A percentile compares a stretch with the other conserved stretches of the same genome.
These are phyloP conservation scores for Odocoileus virginianus DNA, from an alignment of 2,113 vertebrate species.

Conservation along the genomic window DNA sequence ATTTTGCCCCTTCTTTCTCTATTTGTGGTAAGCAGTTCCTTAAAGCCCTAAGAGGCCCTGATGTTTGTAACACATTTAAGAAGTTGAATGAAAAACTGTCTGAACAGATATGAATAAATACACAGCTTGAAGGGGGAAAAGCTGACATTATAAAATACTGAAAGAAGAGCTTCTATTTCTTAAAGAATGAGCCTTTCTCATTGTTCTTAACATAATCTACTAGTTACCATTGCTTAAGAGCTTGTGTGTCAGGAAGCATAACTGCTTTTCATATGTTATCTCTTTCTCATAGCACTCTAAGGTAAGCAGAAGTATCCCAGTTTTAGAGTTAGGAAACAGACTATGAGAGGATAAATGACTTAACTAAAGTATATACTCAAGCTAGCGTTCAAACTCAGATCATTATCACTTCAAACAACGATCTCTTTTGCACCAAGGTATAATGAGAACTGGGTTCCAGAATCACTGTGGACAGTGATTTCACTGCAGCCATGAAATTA, in stretches of 20 bases:
- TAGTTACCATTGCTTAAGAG: background rate
- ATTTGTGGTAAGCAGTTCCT: background rate
- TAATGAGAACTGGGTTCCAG: background rate
- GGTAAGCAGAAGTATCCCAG: background rate
- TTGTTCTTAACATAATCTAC: background rate
- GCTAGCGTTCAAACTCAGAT: background rate
- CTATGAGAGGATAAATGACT: background rate
- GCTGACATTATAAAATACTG: background rate
- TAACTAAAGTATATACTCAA: background rate
- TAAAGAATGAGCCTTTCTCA: conserved; percentile 14
- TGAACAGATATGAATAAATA: conserved; percentile 24
- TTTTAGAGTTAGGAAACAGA: background rate
- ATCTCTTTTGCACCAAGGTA: background rate
- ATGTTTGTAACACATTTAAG: background rate
- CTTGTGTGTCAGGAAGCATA: background rate
- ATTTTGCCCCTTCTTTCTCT: conserved; percentile 15
- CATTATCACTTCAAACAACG: background rate
- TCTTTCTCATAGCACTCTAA: background rate
- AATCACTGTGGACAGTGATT: background rate
- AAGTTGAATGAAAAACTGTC: conserved; percentile 9
- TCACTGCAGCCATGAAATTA: background rate
- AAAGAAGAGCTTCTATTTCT: conserved; percentile 1
- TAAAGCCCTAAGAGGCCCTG: background rate
- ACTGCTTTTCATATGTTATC: background rate
- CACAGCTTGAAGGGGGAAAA: background rate